phyloP scores from a whole-genome alignment of 2,113 vertebrate genomes.

The Suncus etruscus region DNA sequence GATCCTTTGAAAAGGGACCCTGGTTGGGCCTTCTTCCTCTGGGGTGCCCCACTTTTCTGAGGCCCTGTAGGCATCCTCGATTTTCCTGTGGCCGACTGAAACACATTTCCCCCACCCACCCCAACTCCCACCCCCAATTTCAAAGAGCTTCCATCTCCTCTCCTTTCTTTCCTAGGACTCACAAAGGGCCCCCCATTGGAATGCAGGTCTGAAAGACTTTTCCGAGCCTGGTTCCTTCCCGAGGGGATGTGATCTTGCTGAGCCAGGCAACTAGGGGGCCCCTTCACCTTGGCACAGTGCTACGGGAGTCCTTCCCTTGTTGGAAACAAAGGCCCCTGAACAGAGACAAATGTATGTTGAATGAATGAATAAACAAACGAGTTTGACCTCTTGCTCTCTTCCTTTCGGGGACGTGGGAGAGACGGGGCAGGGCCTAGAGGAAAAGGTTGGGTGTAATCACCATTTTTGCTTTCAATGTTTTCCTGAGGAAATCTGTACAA shows the following conservation, averaged over 20 bases:
- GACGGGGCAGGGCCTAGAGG: conserved; percentile 65
- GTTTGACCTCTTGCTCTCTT: conserved; percentile 68
- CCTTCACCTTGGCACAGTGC: neutral
- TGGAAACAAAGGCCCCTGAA: conserved; percentile 67
- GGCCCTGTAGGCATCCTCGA: no score
- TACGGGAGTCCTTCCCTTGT: neutral
- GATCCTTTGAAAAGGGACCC: neutral
- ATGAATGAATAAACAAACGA: conserved; percentile 70
- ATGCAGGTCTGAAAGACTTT: neutral
- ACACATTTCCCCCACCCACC: no score
- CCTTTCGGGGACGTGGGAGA: conserved; percentile 71
- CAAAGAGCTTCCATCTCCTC: neutral
- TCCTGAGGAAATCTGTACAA: conserved; percentile 74
- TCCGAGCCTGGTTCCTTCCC: neutral
- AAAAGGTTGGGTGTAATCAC: conserved; percentile 72
- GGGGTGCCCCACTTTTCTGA: neutral
- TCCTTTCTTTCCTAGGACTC: neutral
- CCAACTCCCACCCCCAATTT: no score
- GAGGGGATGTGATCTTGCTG: neutral
- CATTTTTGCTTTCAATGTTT: conserved; percentile 74
- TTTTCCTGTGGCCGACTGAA: no score
- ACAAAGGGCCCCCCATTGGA: neutral
- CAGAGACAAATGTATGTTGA: conserved; percentile 55
- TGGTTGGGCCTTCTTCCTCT: neutral
- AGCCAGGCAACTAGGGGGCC: neutral